Conservation (phyloP, 2,888 invertebrate species). For the Diachrysia chrysitis region DNA sequence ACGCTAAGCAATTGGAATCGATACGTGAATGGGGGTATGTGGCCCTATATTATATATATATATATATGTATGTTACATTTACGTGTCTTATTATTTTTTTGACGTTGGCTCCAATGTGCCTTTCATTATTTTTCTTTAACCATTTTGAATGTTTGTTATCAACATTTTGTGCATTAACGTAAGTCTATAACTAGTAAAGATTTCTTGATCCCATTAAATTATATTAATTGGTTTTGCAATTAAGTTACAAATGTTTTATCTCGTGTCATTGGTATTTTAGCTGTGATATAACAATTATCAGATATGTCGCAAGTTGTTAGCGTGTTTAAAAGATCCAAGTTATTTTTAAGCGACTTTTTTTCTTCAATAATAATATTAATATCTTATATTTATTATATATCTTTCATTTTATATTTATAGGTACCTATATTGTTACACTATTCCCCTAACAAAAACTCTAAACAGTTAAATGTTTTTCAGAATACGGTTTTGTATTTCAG, state of each 20-base stretch:
- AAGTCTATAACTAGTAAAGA: too few relatives aligned
- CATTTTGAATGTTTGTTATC: background rate
- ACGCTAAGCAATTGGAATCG: constrained; percentile 95
- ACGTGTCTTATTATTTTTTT: constrained; percentile 57
- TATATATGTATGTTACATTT: constrained; percentile 66
- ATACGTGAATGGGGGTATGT: constrained; percentile 96
- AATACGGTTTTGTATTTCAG: background rate
- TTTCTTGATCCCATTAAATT: background rate
- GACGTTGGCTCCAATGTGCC: constrained; percentile 67
- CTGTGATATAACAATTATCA: background rate
- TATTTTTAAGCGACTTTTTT: too few relatives aligned
- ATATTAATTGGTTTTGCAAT: background rate
- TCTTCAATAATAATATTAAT: background rate
- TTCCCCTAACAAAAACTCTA: too few relatives aligned
- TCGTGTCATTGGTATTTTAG: background rate
- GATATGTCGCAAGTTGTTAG: background rate
- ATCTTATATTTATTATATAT: constrained; percentile 4
- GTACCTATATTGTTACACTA: background rate
- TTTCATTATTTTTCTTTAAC: background rate
- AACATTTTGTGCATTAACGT: background rate
- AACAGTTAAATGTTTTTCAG: background rate
- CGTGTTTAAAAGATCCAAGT: too few relatives aligned
- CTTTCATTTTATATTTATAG: constrained; percentile 1
- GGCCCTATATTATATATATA: constrained; percentile 57
- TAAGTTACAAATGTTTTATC: background rate